Conservation (phyloP, 2,888 invertebrate genomes). For the Microdon myrmicae region DNA sequence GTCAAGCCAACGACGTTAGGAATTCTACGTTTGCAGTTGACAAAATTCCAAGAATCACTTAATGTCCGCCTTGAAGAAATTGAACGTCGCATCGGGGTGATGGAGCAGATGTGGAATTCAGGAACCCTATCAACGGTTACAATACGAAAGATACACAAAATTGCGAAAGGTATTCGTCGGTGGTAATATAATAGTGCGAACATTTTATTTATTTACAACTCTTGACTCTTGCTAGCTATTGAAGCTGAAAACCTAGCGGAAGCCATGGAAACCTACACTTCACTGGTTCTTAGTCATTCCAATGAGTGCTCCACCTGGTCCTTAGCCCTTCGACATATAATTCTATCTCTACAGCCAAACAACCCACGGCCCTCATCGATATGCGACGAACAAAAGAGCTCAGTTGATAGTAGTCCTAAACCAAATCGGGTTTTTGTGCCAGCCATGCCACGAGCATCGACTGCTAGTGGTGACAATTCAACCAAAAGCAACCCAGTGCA, state of each 20-base stretch:
- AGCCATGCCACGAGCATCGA: constrained; percentile 54
- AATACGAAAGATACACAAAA: constrained; percentile 56
- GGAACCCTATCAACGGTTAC: constrained; percentile 55
- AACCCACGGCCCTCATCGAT: constrained; percentile 33
- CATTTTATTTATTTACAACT: neutral
- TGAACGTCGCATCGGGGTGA: constrained; percentile 56
- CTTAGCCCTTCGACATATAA: constrained; percentile 56
- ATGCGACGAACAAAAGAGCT: constrained; percentile 16
- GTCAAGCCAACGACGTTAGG: constrained; percentile 50
- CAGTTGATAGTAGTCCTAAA: constrained; percentile 44
- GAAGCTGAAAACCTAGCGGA: constrained; percentile 54
- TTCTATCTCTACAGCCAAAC: constrained; percentile 56
- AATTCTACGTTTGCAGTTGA: constrained; percentile 53
- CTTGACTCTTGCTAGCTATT: constrained; percentile 45
- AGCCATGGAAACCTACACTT: constrained; percentile 58
- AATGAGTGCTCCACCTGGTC: constrained; percentile 58
- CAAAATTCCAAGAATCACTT: constrained; percentile 54
- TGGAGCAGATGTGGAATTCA: constrained; percentile 58
- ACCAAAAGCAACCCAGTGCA: constrained; percentile 52
- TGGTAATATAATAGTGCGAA: neutral
- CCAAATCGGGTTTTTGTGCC: constrained; percentile 54
- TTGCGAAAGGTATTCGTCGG: constrained; percentile 54
- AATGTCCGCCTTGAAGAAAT: constrained; percentile 57
- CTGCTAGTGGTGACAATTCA: constrained; percentile 26
- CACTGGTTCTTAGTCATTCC: constrained; percentile 57